Evolutionary conservation across 2,113 vertebrate species (phyloP), one percentile per base, ranked within the genome.

Genomic region (Synchiropus splendidus): DNA sequence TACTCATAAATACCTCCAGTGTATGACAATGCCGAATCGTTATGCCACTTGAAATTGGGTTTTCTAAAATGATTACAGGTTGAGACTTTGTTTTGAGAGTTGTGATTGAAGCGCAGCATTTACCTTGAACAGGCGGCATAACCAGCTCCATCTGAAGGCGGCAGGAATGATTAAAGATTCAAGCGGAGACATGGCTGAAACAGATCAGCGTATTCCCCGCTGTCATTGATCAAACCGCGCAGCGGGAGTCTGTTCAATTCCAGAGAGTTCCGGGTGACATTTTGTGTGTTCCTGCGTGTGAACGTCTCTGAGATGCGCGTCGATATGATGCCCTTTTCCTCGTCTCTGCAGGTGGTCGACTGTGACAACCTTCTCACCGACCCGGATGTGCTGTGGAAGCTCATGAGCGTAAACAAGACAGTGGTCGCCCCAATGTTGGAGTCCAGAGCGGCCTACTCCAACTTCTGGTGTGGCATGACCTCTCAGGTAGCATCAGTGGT

Each of bases 401-500:
- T 97, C 83, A 94, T 97, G 39, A 84, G 63, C n/a, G 92, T 97
- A 53, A 95, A 97, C 68, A 90, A 88, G 74, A 97, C 93, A 0
- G 48, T 97, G 9, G 88, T 91, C 48, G 88, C 92, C 0, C 93
- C 93, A 0, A 94, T 97, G 93, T 77, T 97, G 10, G 93, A 97
- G 67, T 97, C 93, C 50, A 89, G 90, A 55, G 84, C 88, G 0
- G 85, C 92, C 0, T 97, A 97, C 56, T 97, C 93, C 6, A 97
- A 97, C 77, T 97, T 91, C 85, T 97, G 93, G 93, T 92, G 93
- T 9, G 93, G 92, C 57, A 94, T 97, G 81, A 96, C 92, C 1
- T 89, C 91, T 12, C 89, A 97, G 91, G 94, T 84, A 72, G 21
- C 18, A 21, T 10, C 30, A 13, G 16, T 37, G 18, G 39, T 40